Base-by-base conservation (phyloP, 2,888 invertebrate genomes). In the Drosophila fungiperda region DNA sequence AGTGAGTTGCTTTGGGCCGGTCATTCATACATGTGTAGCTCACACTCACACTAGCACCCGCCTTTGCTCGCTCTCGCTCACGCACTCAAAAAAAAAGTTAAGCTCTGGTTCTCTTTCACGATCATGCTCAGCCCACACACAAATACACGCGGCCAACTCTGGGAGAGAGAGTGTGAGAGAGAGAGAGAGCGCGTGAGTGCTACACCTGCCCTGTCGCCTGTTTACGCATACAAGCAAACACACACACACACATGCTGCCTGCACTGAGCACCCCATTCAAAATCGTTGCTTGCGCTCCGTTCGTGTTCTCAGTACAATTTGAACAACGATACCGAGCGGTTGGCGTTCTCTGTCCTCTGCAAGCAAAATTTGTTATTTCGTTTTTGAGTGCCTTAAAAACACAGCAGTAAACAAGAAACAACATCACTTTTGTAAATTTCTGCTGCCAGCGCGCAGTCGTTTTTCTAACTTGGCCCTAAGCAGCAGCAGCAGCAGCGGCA, bases 271-370 rank as follows among this genome's bases (percentile, higher is more conserved):
- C 54, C 69, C 83, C 70, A 79, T 76, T 68, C 73, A 76, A 79
- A 69, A 75, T 64, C 57, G 48, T 72, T 55, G 80, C 77, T 79
- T 83, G 83, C 82, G 84, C 91, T 90, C 66, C 9, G 71, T 8
- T 29, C 20, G 71, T 54, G 62, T 65, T 71, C 78, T 78, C 91
- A 92, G 91, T 92, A 85, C 87, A 90, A 88, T 91, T 92, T 92
- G 87, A 92, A 91, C 92, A 83, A 88, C 92, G 92, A 91, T 90
- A 88, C 92, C 91, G 92, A 91, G 91, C 90, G 92, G 92, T 92
- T 83, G 90, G 66, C 85, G 87, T 87, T 57, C 38, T 57, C 82
- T 50, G 29, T 42, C 82, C 82, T 85, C 76, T 80, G 80, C 80
- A 78, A 80, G 72, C 70, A 80, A 68, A 70, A 59, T 23, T 67